phyloP scores from a whole-genome alignment of 2,113 vertebrate species.

The Myrmecophaga tridactyla region DNA sequence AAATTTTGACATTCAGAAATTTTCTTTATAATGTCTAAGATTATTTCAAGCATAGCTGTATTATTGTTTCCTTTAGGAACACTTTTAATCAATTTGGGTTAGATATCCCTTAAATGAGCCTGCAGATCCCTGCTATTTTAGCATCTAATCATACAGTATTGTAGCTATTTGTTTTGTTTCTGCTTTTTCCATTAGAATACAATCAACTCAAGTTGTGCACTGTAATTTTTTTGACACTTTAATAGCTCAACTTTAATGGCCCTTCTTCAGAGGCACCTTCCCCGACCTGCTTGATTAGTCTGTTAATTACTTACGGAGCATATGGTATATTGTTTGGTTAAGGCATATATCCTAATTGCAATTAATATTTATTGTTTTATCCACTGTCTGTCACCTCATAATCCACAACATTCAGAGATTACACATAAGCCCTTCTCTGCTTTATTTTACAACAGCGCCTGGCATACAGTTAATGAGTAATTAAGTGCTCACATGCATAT shows the following conservation, averaged over 20 bases:
- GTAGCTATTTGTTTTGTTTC: not conserved
- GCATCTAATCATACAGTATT: not conserved
- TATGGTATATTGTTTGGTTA: not conserved
- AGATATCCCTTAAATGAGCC: not conserved
- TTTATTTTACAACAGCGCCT: not conserved
- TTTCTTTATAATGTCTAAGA: not conserved
- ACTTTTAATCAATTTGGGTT: not conserved
- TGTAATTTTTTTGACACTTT: not conserved
- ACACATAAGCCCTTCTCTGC: not conserved
- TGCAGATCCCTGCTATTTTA: not conserved
- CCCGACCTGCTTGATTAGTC: not conserved
- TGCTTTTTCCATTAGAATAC: not conserved
- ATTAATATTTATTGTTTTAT: not conserved
- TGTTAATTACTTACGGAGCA: not conserved
- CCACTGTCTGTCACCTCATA: not conserved
- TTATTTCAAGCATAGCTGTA: not conserved
- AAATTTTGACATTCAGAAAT: not conserved
- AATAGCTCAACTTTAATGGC: not conserved
- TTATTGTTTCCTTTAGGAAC: not conserved
- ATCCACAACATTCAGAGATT: not conserved
- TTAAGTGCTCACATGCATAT: not conserved
- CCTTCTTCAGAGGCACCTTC: not conserved
- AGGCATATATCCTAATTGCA: not conserved
- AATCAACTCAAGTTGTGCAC: not conserved
- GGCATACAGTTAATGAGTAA: not conserved